Conservation (phyloP, 1,140 invertebrate genomes). For the Pogonognathellus flavescens region DNA sequence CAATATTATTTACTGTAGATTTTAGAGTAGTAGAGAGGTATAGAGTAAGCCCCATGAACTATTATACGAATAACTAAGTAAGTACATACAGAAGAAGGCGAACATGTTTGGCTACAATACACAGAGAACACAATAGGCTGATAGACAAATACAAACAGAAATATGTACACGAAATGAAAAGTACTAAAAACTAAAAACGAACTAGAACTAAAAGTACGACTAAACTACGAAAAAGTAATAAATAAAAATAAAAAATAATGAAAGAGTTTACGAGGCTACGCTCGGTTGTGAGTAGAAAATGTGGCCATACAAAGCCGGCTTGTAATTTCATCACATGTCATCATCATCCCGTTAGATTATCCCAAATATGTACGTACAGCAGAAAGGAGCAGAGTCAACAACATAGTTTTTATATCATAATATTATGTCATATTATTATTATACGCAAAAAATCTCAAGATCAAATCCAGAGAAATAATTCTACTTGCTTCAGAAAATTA, state of each 20-base stretch:
- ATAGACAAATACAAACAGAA: too few species aligned
- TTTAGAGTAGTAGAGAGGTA: too few species aligned
- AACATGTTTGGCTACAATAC: too few species aligned
- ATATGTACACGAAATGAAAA: background rate
- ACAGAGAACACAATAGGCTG: too few species aligned
- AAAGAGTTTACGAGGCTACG: slow-evolving; percentile 55
- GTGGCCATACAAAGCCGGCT: slow-evolving; percentile 20
- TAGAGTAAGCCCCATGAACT: too few species aligned
- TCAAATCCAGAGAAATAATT: background rate
- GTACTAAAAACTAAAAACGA: background rate
- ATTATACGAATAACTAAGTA: too few species aligned
- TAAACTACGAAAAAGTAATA: too few species aligned
- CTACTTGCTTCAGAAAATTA: background rate
- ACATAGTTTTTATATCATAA: too few species aligned
- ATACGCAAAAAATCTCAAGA: slow-evolving; percentile 22
- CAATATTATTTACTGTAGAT: too few species aligned
- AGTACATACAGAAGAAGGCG: too few species aligned
- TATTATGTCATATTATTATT: too few species aligned
- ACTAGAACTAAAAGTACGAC: slow-evolving; percentile 18
- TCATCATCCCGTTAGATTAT: slow-evolving; percentile 59
- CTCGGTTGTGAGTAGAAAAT: slow-evolving; percentile 62
- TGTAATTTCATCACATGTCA: slow-evolving; percentile 60
- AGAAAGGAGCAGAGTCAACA: slow-evolving; percentile 46
- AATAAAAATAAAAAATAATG: slow-evolving; percentile 36
- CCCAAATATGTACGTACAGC: slow-evolving; percentile 45